Percentiles rank a stretch among this genome's conserved stretches.
These are phyloP conservation scores for Clanis bilineata DNA, from an alignment of 2,888 invertebrate species.

Conservation along the genomic window DNA sequence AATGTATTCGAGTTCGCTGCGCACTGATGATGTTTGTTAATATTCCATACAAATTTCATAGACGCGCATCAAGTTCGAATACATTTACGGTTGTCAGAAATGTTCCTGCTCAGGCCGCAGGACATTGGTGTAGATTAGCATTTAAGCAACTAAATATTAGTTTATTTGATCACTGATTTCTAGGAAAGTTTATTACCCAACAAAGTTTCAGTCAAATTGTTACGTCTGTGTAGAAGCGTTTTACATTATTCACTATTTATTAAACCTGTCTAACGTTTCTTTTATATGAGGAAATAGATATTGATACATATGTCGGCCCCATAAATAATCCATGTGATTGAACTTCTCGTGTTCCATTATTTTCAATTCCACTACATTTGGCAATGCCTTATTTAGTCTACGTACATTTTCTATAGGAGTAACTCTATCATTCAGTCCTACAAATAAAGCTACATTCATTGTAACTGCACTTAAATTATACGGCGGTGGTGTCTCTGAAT, in stretches of 20 bases:
- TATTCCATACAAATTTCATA: too few species aligned
- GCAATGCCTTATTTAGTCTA: conserved; percentile 23
- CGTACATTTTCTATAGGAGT: conserved; percentile 44
- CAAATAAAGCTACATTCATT: conserved; percentile 55
- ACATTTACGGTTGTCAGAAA: too few species aligned
- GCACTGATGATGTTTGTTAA: too few species aligned
- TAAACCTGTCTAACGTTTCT: conserved; percentile 5
- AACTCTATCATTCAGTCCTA: conserved; percentile 77
- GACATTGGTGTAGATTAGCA: too few species aligned
- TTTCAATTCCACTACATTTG: conserved; percentile 36
- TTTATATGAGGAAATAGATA: conserved; percentile 33
- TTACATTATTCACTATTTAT: not conserved
- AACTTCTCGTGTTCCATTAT: conserved; percentile 32
- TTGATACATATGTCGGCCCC: conserved; percentile 36
- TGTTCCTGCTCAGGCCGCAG: too few species aligned
- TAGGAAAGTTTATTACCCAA: too few species aligned
- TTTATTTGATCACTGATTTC: too few species aligned
- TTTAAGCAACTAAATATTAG: too few species aligned
- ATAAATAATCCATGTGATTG: conserved; percentile 42
- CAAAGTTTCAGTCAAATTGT: not conserved
- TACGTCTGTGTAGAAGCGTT: not conserved
- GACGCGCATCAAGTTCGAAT: too few species aligned
- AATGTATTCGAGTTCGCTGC: too few species aligned
- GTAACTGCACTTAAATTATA: conserved; percentile 39
- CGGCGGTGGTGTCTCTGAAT: conserved; percentile 27